Evolutionary conservation across 2,113 vertebrate genomes (phyloP), one percentile per base, ranked within the genome.

Genomic region (Benthochromis sp.): DNA sequence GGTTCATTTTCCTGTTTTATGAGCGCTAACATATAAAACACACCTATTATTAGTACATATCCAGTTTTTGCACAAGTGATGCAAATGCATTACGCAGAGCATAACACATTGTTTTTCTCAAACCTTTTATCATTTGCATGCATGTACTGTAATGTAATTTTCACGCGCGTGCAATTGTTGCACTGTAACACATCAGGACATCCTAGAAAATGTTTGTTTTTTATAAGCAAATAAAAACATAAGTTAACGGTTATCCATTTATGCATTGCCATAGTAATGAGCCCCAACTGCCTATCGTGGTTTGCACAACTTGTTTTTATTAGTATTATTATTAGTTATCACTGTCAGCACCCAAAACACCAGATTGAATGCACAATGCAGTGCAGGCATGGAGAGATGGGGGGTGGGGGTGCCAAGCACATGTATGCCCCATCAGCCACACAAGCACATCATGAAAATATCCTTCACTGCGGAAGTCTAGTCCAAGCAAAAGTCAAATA

Each of bases 351-450:
- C 34, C 19, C 27, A 55, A 66, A 79, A 34, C 81, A 47, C 4
- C 24, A 24, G 29, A 81, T 76, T 82, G 83, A 21, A 76, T 21
- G 76, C 86, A 92, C 87, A 90, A 78, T 14, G 4, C 83, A 57
- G 80, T n/a, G 88, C 24, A 87, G 47, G 88, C 88, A 82, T 69
- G 79, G 52, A 53, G 83, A 45, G 82, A 3, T 47, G 17, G 24
- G 40, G 50, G 40, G 69, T 50, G 87, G 92, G 92, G 88, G 47
- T 89, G 84, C 89, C 88, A 89, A 90, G 92, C 94, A 94, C 92
- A 92, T 92, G 92, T 71, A 89, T 86, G 84, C 82, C 45, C 94
- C 87, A 89, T 83, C 87, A 79, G 7, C 47, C 88, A 82, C 86
- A 80, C 69, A 89, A 83, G 83, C 83, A 81, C 69, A 80, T 38